Evolutionary conservation across 2,113 vertebrate species (phyloP), one percentile per base, ranked within the genome.

Genomic region (Alethe diademata): DNA sequence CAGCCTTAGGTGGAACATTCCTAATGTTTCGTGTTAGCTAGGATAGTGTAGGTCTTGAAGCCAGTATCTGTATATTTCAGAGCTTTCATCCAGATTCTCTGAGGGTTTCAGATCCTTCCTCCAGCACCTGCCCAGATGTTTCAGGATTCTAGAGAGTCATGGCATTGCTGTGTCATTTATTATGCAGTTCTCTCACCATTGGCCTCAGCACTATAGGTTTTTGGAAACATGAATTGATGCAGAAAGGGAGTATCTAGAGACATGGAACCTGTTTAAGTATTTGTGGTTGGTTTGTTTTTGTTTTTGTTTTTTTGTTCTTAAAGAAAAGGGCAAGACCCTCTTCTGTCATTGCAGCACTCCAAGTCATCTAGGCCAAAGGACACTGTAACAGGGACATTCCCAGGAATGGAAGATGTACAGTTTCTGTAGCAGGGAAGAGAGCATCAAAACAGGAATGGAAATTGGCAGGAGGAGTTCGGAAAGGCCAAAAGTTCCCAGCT

Each of bases 401-500:
- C 53, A 40, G 53, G 38, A 47, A 16, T 0, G 43, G 23, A 74
- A 50, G 64, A 57, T 50, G 40, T 22, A 24, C 66, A 35, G 31
- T n/a, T 80, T 54, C 56, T 65, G 18, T 20, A 54, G 71, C n/a
- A 33, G 60, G 62, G 54, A 73, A 50, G 38, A 90, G 72, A 86
- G 9, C 47, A 45, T 83, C 58, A 47, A 58, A 86, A 90, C 19
- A 87, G 48, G 80, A 60, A 43, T 76, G 66, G 92, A 95, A 90
- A 76, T 42, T 82, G 91, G 90, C 92, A 80, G 53, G 51, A 80
- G 67, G 22, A 80, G 23, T 83, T 67, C 35, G 19, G 56, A 43
- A 62, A 50, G 69, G 72, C 79, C 80, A 47, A 13, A 57, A 54
- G 70, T 95, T 95, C 96, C 91, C 95, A 92, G 62, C 70, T 56